Evolutionary conservation across 2,888 invertebrate species (phyloP).

Genomic region (Lomographa bimaculata): DNA sequence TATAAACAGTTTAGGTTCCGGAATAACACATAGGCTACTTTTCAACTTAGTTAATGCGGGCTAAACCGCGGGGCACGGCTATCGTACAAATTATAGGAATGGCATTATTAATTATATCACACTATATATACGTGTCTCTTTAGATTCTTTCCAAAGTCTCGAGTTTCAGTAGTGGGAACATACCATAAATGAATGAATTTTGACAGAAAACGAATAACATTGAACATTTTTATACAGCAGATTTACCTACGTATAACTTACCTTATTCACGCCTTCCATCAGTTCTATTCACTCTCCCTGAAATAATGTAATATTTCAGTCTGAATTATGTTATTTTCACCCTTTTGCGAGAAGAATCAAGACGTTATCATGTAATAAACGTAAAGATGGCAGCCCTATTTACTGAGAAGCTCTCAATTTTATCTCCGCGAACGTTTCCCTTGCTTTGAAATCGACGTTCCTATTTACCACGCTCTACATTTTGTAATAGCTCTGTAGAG

Average conservation of each 20-base stretch:
- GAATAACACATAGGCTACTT: too few species aligned
- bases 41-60: too few species aligned
- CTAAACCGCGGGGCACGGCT: too few species aligned
- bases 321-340: constrained; percentile 19
- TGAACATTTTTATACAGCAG: too few species aligned
- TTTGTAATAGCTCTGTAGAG: constrained; percentile 12
- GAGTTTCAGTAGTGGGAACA: too few species aligned
- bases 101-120: too few species aligned
- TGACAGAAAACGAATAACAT: too few species aligned
- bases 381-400: constrained; percentile 21
- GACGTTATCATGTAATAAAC: constrained; percentile 27
- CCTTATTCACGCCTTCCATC: constrained; percentile 10
- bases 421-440: constrained; percentile 25
- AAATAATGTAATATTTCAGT: constrained; percentile 14
- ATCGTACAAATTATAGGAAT: too few species aligned
- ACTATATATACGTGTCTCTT: too few species aligned
- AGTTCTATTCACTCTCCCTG: constrained; percentile 6
- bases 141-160: too few species aligned
- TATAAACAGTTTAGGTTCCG: too few species aligned
- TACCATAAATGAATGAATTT: too few species aligned
- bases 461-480: constrained; percentile 15
- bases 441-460: constrained; percentile 24
- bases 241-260: background rate
- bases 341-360: constrained; percentile 25
- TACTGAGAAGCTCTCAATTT: constrained; percentile 17